These are phyloP conservation scores for Anastrepha obliqua DNA, from an alignment of 1,140 invertebrate genomes.

Conservation along the genomic window DNA sequence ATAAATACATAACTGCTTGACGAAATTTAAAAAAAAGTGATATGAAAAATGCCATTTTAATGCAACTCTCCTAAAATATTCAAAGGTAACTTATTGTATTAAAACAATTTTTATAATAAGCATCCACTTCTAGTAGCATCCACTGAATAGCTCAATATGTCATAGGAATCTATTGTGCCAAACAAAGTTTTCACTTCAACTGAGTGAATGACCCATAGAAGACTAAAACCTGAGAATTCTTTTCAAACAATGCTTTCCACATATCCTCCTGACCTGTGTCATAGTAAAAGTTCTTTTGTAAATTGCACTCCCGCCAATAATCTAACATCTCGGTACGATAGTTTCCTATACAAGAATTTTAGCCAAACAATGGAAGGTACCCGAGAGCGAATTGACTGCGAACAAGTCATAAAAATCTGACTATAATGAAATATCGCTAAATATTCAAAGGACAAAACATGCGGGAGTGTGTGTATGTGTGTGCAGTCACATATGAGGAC, in stretches of 20 bases:
- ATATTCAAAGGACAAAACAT: constrained; percentile 39
- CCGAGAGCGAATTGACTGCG: constrained; percentile 34
- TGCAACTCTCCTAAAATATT: neutral
- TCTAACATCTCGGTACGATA: constrained; percentile 10
- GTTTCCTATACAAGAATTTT: neutral
- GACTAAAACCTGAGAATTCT: neutral
- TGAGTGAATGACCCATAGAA: neutral
- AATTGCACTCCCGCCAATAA: neutral
- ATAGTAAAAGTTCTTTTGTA: neutral
- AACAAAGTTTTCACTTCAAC: neutral
- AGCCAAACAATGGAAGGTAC: neutral
- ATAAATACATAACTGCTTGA: too few species aligned
- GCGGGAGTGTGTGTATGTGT: neutral
- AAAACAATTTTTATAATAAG: neutral
- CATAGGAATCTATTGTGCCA: neutral
- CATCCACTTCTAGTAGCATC: neutral
- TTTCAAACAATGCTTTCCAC: neutral
- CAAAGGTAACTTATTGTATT: too few species aligned
- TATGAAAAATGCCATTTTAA: neutral
- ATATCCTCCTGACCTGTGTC: constrained; percentile 15
- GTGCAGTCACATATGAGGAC: neutral
- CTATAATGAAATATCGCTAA: constrained; percentile 2
- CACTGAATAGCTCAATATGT: neutral
- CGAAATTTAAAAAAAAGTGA: too few species aligned
- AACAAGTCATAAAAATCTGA: constrained; percentile 48